A percentile compares a stretch with the other conserved stretches of the same genome.
Conservation (phyloP, 2,113 vertebrate species). For the Ginglymostoma cirratum region DNA sequence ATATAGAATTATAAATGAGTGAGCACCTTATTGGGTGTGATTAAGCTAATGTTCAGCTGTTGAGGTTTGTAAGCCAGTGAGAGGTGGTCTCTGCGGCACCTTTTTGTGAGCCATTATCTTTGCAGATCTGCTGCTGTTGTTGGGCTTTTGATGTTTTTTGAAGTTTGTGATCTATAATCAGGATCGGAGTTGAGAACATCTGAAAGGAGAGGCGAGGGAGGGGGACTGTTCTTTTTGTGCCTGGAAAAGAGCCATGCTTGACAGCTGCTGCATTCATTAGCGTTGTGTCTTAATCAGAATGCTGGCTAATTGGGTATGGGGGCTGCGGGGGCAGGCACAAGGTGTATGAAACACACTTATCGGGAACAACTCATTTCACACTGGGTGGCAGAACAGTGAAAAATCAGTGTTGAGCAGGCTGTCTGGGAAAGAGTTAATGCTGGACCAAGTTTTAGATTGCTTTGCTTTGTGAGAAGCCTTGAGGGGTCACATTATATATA, state of each 20-base stretch:
- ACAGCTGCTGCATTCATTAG: background rate
- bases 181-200: background rate
- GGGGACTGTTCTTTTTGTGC: background rate
- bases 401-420: background rate
- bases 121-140: background rate
- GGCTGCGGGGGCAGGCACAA: background rate
- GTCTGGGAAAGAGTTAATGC: background rate
- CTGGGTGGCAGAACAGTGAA: background rate
- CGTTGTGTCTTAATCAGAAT: slow-evolving; percentile 4
- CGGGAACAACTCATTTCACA: background rate
- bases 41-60: background rate
- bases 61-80: background rate
- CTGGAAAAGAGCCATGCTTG: background rate
- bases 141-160: background rate
- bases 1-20: background rate
- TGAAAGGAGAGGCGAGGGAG: background rate
- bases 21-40: background rate
- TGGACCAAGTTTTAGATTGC: background rate
- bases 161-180: background rate
- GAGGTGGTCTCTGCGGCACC: background rate
- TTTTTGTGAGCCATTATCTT: background rate
- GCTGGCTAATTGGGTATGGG: background rate
- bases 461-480: background rate
- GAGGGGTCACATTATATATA: background rate
- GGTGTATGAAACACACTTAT: background rate